Evolutionary conservation across 2,888 invertebrate species (phyloP).

Genomic region (Diplazon laetatorius): DNA sequence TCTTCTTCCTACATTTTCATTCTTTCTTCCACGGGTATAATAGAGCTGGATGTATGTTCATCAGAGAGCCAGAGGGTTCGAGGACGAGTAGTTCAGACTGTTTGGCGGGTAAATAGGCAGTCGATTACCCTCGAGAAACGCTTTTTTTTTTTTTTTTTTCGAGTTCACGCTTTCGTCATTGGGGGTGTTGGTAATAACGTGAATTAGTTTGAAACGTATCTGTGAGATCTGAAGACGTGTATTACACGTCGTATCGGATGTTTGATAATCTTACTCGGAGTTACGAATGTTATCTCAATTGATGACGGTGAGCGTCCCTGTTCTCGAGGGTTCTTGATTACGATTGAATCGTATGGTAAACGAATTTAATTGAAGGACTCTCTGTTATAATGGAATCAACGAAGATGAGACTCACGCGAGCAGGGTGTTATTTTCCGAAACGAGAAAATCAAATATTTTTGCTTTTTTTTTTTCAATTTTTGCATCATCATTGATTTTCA

Average conservation of each 20-base stretch:
- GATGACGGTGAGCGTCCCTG: slow-evolving; percentile 28
- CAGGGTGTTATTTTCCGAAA: too few relatives aligned
- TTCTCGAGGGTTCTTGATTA: slow-evolving; percentile 57
- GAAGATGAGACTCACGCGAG: too few relatives aligned
- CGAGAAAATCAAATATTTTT: too few relatives aligned
- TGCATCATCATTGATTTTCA: too few relatives aligned
- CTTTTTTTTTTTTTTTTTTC: too few relatives aligned
- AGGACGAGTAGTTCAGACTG: slow-evolving; percentile 55
- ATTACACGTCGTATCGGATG: slow-evolving; percentile 73
- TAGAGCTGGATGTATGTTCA: slow-evolving; percentile 46
- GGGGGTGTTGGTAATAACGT: slow-evolving; percentile 16
- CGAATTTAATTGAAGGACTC: slow-evolving; percentile 22
- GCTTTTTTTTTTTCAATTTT: too few relatives aligned
- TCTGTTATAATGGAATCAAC: too few relatives aligned
- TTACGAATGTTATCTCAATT: slow-evolving; percentile 57
- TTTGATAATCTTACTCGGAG: slow-evolving; percentile 69
- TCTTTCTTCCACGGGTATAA: slow-evolving; percentile 49
- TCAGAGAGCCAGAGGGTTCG: slow-evolving; percentile 51
- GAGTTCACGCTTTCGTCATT: slow-evolving; percentile 33
- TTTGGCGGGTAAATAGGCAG: slow-evolving; percentile 78
- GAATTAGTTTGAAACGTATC: slow-evolving; percentile 70
- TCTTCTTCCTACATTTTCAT: slow-evolving; percentile 45
- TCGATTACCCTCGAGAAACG: slow-evolving; percentile 75
- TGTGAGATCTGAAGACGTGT: slow-evolving; percentile 76
- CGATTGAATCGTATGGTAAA: slow-evolving; percentile 31